Evolutionary conservation across 2,888 invertebrate genomes (phyloP).

Genomic region (Ecliptopera silaceata): DNA sequence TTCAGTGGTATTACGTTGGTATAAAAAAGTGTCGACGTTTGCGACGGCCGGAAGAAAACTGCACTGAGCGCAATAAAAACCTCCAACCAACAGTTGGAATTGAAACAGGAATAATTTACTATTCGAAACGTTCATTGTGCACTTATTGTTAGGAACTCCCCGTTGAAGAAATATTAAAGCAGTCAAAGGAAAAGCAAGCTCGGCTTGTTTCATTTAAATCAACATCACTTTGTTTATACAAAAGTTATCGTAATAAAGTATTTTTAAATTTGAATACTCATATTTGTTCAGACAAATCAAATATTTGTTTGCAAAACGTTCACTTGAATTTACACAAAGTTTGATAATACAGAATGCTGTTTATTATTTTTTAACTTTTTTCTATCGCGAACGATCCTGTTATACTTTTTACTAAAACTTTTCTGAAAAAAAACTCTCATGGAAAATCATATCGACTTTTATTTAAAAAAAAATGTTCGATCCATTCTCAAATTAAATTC

Average conservation of each 20-base stretch:
- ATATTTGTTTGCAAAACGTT: background rate
- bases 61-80: background rate
- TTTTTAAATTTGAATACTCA: background rate
- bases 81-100: background rate
- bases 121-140: background rate
- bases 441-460: too few species aligned
- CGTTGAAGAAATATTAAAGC: background rate
- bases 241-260: background rate
- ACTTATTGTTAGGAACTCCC: background rate
- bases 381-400: too few species aligned
- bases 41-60: background rate
- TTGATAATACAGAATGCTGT: background rate
- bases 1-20: background rate
- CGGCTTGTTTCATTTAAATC: background rate
- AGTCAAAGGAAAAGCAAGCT: background rate
- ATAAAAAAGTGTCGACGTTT: background rate
- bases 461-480: too few species aligned
- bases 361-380: too few species aligned
- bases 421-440: too few species aligned
- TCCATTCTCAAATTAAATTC: too few species aligned
- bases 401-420: too few species aligned
- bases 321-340: background rate
- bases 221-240: background rate
- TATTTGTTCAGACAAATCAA: background rate
- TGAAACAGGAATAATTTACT: constrained; percentile 1